phyloP scores from a whole-genome alignment of 1,140 invertebrate species.

The Trichonephila clavipes region DNA sequence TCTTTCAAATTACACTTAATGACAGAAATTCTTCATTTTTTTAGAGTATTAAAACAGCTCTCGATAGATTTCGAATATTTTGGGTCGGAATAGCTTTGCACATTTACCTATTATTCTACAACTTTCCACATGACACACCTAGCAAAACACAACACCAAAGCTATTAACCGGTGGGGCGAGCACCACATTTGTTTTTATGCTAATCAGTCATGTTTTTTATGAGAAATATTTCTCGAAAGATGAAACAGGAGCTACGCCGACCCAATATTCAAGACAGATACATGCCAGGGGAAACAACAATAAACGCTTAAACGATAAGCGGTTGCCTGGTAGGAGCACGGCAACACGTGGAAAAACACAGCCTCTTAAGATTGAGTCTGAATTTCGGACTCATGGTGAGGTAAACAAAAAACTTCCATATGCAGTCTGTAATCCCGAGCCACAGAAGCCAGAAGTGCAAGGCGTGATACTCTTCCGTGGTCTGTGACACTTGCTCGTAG shows the following conservation, averaged over 20 bases:
- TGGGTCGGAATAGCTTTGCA: constrained; percentile 24
- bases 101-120: background rate
- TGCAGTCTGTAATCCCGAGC: constrained; percentile 95
- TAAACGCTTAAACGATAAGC: constrained; percentile 65
- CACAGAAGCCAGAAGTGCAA: constrained; percentile 95
- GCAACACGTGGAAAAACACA: constrained; percentile 94
- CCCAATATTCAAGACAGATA: constrained; percentile 10
- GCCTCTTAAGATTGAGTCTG: constrained; percentile 90
- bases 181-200: background rate
- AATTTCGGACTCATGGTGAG: constrained; percentile 94
- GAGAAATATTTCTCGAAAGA: background rate
- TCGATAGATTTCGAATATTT: constrained; percentile 24
- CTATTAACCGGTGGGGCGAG: background rate
- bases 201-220: background rate
- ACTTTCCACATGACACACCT: background rate
- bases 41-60: background rate
- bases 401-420: constrained; percentile 96
- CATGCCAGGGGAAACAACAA: constrained; percentile 2
- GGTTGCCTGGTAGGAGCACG: constrained; percentile 85
- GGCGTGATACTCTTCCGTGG: constrained; percentile 86
- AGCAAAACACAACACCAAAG: background rate
- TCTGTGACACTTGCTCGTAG: constrained; percentile 82
- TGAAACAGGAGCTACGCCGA: background rate
- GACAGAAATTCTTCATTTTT: background rate
- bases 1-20: background rate